phyloP scores from a whole-genome alignment of 64 coral and sea anemone genomes.

The Actinia tenebrosa region DNA sequence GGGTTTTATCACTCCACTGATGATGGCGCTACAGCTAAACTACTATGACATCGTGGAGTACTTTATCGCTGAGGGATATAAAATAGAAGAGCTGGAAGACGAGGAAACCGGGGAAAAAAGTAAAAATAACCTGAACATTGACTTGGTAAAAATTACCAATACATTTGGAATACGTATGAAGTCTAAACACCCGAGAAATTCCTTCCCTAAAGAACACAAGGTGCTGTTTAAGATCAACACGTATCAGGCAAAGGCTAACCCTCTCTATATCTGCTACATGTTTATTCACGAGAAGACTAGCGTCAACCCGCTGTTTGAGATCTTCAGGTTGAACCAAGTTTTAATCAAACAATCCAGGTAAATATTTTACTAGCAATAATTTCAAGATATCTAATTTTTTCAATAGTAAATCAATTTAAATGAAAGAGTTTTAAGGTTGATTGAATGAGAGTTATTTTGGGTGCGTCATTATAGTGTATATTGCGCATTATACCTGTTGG shows the following conservation, averaged over 20 bases:
- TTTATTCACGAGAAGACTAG: conserved; percentile 43
- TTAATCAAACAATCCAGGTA: conserved; percentile 2
- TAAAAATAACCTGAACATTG: conserved; percentile 23
- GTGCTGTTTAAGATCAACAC: conserved; percentile 51
- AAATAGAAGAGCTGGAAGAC: not conserved
- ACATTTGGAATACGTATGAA: not conserved
- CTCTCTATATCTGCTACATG: conserved; percentile 55
- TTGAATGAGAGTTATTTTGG: not conserved
- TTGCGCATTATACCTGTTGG: not conserved
- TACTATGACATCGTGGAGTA: conserved; percentile 55
- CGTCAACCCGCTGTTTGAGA: conserved; percentile 44
- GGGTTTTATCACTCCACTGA: conserved; percentile 49
- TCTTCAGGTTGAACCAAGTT: conserved; percentile 40
- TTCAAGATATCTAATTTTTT: not conserved
- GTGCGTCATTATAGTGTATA: not conserved
- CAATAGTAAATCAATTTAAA: not conserved
- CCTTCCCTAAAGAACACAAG: conserved; percentile 3
- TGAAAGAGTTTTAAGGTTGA: not conserved
- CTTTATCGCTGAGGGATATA: conserved; percentile 34
- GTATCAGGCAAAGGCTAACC: conserved; percentile 55
- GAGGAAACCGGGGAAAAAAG: not conserved
- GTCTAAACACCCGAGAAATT: not conserved
- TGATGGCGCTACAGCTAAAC: conserved; percentile 40
- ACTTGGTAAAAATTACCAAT: conserved; percentile 18
- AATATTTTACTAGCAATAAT: not conserved